Evolutionary conservation across 2,113 vertebrate genomes (phyloP).

Genomic region (Charadrius vociferus): DNA sequence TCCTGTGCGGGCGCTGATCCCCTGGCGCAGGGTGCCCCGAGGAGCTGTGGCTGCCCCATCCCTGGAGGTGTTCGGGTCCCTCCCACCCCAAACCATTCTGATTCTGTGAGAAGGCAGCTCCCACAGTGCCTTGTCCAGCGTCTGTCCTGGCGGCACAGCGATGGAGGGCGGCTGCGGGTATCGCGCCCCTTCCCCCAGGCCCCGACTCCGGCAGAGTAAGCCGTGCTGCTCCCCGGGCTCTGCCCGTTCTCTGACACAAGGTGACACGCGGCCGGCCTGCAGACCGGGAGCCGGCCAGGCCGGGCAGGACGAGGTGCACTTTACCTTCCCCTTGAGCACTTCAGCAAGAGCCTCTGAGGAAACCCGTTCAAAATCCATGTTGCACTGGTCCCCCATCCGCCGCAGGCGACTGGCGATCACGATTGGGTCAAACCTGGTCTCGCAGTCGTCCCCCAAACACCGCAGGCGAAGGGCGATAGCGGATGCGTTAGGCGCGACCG

Average conservation of each 20-base stretch:
- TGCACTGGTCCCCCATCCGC: constrained; percentile 56
- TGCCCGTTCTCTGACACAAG: neutral
- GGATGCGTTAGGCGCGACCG: too few species aligned
- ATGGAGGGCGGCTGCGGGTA: neutral
- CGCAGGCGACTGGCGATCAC: constrained; percentile 45
- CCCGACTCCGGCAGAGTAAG: neutral
- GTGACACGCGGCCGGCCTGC: fast-evolving
- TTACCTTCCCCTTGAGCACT: constrained; percentile 32
- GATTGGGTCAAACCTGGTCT: constrained; percentile 7
- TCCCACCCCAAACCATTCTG: too few species aligned
- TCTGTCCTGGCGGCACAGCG: neutral
- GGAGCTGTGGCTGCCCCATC: too few species aligned
- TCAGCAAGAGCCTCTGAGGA: neutral
- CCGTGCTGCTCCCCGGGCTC: neutral
- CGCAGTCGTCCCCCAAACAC: neutral
- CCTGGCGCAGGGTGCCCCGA: too few species aligned
- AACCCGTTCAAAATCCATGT: constrained; percentile 46
- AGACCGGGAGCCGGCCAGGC: neutral
- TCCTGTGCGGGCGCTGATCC: too few species aligned
- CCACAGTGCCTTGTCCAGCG: fast-evolving
- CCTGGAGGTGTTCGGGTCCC: too few species aligned
- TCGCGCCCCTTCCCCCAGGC: neutral
- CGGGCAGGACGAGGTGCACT: neutral
- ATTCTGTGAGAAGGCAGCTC: neutral
- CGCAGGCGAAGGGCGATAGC: too few species aligned